phyloP scores from a whole-genome alignment of 2,113 vertebrate genomes.

The Neofelis nebulosa region DNA sequence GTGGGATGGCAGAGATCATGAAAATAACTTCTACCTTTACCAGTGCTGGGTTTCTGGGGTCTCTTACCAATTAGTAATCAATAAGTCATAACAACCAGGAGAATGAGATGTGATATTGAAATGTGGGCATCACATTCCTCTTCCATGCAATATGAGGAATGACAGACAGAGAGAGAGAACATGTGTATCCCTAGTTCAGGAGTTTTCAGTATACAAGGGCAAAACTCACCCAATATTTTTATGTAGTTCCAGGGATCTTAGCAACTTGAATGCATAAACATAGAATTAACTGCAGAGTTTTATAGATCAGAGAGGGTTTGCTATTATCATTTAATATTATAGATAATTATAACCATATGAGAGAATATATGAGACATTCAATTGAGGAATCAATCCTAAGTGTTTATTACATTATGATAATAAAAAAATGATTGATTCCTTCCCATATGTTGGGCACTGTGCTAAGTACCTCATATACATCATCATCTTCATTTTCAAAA shows the following conservation, averaged over 20 bases:
- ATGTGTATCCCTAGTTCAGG: not conserved
- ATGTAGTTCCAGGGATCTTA: not conserved
- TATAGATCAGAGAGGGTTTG: not conserved
- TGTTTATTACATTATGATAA: not conserved
- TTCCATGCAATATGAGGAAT: not conserved
- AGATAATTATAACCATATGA: conserved; percentile 26
- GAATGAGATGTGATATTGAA: conserved; percentile 4
- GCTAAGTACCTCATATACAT: not conserved
- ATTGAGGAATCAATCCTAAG: not conserved
- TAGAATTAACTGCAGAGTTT: not conserved
- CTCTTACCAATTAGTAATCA: not conserved
- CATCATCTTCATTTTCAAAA: not conserved
- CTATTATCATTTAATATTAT: not conserved
- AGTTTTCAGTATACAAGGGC: not conserved
- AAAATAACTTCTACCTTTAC: not conserved
- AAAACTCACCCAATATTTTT: not conserved
- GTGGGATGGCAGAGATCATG: not conserved
- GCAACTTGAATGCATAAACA: not conserved
- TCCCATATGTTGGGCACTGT: not conserved
- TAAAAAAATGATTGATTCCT: not conserved
- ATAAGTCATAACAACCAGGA: not conserved
- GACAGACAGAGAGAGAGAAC: not conserved
- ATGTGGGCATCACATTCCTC: not conserved
- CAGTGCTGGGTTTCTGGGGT: not conserved
- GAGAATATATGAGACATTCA: not conserved